Evolutionary conservation across 2,888 invertebrate species (phyloP), one percentile per base, ranked within the genome.

Genomic region (Chironomus tentans): DNA sequence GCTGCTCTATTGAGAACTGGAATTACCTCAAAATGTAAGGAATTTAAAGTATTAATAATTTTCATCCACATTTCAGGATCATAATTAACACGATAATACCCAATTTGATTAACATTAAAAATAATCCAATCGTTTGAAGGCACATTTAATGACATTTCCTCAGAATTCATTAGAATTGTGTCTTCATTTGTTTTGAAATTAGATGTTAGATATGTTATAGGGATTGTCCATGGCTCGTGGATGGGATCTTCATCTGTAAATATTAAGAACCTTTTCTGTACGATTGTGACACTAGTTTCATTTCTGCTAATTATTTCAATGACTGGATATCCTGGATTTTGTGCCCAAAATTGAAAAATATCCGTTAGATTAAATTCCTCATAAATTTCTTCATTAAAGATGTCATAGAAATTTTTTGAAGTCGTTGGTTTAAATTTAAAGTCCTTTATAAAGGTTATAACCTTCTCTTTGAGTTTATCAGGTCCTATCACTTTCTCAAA

Each of bases 61-160:
- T 78, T 78, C 22, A 83, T 79, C 95, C 96, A 96, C 80, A 90
- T 87, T 0, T 85, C 83, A 2, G 82, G 78, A 0, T 89, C 86
- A 81, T 97, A 97, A 81, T 94, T 95, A 0, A 97, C 94, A 76
- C 95, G 87, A 82, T 94, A 97, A 82, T 91, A 97, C 0, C 96
- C 96, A 12, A 91, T 86, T 86, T 95, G 93, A 78, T 92, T 87
- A 77, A 88, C 88, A 82, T 97, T 97, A 76, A 97, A 87, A 85
- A 97, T 97, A 13, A 95, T 83, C 92, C 93, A 94, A 5, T 65
- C 24, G 21, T 21, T 4, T 1, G 56, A 6, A 13, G 24, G 24
- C 2, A 65, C 22, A 12, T 56, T 18, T 15, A 56, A 1, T 6
- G 18, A 15, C 5, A 22, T 65, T 65, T 24, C 24, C 0, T 21